Percentiles rank a stretch among this genome's conserved stretches.
These are phyloP conservation scores for Nettapus auritus DNA, from an alignment of 2,113 vertebrate species.

Conservation along the genomic window DNA sequence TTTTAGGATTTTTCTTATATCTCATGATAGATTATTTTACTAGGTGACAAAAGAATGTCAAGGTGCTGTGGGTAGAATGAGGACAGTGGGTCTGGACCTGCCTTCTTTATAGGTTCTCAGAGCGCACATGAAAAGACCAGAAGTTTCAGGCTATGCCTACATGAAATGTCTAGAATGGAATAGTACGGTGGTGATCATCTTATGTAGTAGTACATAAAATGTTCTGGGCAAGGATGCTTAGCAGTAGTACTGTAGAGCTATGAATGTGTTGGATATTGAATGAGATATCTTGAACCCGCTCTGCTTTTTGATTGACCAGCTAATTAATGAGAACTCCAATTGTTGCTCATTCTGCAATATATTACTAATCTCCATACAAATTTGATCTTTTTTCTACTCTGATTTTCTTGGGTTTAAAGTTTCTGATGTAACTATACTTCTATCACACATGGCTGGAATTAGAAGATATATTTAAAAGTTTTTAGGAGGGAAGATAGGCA, in stretches of 20 bases:
- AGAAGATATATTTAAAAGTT: neutral
- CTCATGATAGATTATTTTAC: neutral
- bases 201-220: neutral
- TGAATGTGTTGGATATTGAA: neutral
- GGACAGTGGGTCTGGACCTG: neutral
- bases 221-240: neutral
- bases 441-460: neutral
- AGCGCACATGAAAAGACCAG: neutral
- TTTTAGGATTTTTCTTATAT: neutral
- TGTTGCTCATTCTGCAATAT: neutral
- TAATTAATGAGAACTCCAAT: neutral
- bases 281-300: neutral
- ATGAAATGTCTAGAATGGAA: neutral
- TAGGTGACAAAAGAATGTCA: neutral
- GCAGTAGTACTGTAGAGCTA: neutral
- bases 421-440: neutral
- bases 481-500: neutral
- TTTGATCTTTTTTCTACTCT: neutral
- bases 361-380: neutral
- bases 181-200: neutral
- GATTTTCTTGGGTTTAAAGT: neutral
- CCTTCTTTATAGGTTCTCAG: neutral
- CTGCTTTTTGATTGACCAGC: neutral
- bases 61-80: rapidly evolving
- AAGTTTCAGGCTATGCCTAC: neutral